Evolutionary conservation across 2,797 vertebrate species (phyloP), one percentile per base, ranked within the genome.

Genomic region (Tinamus major): DNA sequence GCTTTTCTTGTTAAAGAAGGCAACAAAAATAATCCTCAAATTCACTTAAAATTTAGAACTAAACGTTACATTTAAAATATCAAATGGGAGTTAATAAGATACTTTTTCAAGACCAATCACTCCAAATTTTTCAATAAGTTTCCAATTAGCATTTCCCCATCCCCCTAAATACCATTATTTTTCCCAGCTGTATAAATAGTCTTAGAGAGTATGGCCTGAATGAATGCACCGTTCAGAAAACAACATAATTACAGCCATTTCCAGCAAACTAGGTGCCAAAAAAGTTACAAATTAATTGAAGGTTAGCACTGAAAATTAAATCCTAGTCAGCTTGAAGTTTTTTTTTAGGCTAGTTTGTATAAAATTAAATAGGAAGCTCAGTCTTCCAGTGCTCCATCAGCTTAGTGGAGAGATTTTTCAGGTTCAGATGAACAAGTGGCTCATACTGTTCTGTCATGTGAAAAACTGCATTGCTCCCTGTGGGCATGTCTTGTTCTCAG

Each of bases 241-340:
- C 97, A 97, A 97, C 97, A 97, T 97, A 98, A 98, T 98, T 98
- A 98, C 94, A 98, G 97, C 96, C 95, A 97, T 97, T 97, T 97
- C 94, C 94, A 96, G 96, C 96, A 97, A 97, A 97, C 79, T n/a
- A 68, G 94, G 90, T 97, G 97, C 97, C 97, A 97, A 97, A 98
- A 98, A 98, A 97, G 97, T 97, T 98, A 98, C 97, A 97, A 97
- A 98, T 98, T 98, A 98, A 98, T 98, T 98, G 97, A 97, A 98
- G 98, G 97, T 98, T 98, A 98, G 97, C 94, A 96, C 80, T 97
- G 97, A 97, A 98, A 98, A 98, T 98, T 97, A 98, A 98, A 96
- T 98, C 97, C 92, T 95, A 97, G 97, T 96, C 97, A 96, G 96
- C 93, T 96, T 97, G 96, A 97, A 98, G 95, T 97, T 78, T 95